phyloP scores from a whole-genome alignment of 1,140 invertebrate genomes.

The Caenorhabditis brenneri region DNA sequence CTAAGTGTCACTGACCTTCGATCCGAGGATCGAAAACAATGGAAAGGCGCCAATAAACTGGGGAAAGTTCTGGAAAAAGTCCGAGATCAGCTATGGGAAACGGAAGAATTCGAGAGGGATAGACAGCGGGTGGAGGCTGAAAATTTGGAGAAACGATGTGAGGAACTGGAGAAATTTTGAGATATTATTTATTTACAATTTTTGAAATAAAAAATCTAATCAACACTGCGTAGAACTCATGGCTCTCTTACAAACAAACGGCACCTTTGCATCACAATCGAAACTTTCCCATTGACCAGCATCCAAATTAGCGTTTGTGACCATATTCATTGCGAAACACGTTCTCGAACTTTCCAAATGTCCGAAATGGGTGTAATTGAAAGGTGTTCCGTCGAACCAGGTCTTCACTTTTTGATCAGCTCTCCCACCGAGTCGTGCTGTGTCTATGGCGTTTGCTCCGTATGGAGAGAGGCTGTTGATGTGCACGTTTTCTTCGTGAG shows the following conservation, averaged over 20 bases:
- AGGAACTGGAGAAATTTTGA: background rate
- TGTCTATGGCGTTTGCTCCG: no score
- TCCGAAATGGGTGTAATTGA: background rate
- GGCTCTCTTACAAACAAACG: background rate
- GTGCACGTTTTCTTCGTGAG: background rate
- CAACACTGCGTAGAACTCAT: no score
- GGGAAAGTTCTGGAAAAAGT: background rate
- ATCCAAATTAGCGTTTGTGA: background rate
- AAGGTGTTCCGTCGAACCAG: background rate
- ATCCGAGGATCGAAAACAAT: background rate
- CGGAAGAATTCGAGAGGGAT: background rate
- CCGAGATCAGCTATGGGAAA: constrained; percentile 13
- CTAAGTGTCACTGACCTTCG: background rate
- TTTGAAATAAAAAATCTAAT: no score
- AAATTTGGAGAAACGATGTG: background rate
- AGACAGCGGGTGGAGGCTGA: background rate
- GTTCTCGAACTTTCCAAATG: background rate
- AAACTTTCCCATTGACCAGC: background rate
- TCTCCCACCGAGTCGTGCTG: background rate
- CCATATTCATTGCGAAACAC: background rate
- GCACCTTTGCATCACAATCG: background rate
- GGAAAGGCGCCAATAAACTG: background rate
- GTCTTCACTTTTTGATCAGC: background rate
- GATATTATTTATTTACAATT: no score
- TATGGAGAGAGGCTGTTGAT: no score